phyloP scores from a whole-genome alignment of 2,888 invertebrate genomes.

The Nycteola revayana region DNA sequence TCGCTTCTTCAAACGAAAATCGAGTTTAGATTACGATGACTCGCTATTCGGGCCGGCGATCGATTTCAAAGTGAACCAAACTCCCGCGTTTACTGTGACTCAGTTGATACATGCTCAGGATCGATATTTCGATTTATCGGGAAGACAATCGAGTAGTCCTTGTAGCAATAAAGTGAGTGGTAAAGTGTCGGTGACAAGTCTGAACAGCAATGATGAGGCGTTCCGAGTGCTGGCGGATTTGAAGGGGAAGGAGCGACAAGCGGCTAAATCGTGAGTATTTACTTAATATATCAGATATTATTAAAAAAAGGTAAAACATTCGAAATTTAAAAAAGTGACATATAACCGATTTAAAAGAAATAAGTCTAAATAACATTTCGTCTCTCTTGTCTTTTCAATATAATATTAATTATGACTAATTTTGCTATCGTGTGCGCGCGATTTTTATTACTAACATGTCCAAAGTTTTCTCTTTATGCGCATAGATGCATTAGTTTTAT shows the following conservation, averaged over 20 bases:
- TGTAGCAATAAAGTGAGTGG: conserved; percentile 32
- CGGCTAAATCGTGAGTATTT: conserved; percentile 51
- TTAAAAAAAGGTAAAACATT: neutral
- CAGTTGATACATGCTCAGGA: conserved; percentile 75
- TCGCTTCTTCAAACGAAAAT: conserved; percentile 54
- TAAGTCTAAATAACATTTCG: too few species aligned
- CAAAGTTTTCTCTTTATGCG: too few species aligned
- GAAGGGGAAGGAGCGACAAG: conserved; percentile 35
- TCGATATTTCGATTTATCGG: conserved; percentile 68
- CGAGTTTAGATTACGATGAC: conserved; percentile 44
- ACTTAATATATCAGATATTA: neutral
- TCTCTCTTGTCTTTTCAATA: too few species aligned
- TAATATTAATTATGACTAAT: too few species aligned
- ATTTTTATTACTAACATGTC: too few species aligned
- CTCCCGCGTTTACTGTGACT: conserved; percentile 68
- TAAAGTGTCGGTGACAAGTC: conserved; percentile 47
- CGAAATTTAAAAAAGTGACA: too few species aligned
- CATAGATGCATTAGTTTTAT: too few species aligned
- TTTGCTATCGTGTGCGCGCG: too few species aligned
- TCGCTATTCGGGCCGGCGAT: conserved; percentile 57
- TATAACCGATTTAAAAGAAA: too few species aligned
- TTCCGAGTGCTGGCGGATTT: conserved; percentile 53
- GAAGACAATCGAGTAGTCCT: conserved; percentile 37
- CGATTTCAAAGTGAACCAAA: conserved; percentile 43
- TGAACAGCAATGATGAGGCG: conserved; percentile 40